Percentiles rank a stretch among this genome's conserved stretches.
These are phyloP conservation scores for Himalopsyche anomala DNA, from an alignment of 2,888 invertebrate genomes.

Conservation along the genomic window DNA sequence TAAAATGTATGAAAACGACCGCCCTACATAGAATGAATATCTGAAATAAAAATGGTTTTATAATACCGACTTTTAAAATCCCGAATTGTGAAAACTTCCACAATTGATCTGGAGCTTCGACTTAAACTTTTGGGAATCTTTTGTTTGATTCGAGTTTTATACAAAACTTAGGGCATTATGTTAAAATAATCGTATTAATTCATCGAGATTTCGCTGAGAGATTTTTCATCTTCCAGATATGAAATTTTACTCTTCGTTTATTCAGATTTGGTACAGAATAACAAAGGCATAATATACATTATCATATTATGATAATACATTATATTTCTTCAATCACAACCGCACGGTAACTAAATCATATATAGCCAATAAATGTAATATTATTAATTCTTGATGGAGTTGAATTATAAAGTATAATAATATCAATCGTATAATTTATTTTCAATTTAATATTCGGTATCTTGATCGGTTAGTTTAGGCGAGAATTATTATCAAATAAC, in stretches of 20 bases:
- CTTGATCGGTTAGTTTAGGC: too few relatives aligned
- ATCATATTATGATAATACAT: background rate
- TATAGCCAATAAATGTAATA: background rate
- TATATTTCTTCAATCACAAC: background rate
- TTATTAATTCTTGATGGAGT: background rate
- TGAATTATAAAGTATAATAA: too few relatives aligned
- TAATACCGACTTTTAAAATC: slow-evolving; percentile 6
- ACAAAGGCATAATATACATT: background rate
- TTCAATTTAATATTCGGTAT: too few relatives aligned
- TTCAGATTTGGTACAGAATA: background rate
- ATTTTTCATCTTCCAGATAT: background rate
- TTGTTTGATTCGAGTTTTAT: slow-evolving; percentile 3
- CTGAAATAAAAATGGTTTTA: slow-evolving; percentile 9
- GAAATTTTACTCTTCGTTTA: background rate
- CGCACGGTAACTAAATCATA: background rate
- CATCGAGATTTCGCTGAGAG: background rate
- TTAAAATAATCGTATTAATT: slow-evolving; percentile 21
- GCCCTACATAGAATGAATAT: background rate
- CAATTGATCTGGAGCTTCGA: background rate
- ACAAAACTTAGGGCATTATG: slow-evolving; percentile 12
- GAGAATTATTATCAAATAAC: too few relatives aligned
- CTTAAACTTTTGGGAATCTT: background rate
- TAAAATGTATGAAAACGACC: slow-evolving; percentile 2
- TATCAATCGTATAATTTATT: too few relatives aligned
- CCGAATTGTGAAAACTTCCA: slow-evolving; percentile 4